phyloP scores from a whole-genome alignment of 2,113 vertebrate genomes.

The Otolemur garnettii region DNA sequence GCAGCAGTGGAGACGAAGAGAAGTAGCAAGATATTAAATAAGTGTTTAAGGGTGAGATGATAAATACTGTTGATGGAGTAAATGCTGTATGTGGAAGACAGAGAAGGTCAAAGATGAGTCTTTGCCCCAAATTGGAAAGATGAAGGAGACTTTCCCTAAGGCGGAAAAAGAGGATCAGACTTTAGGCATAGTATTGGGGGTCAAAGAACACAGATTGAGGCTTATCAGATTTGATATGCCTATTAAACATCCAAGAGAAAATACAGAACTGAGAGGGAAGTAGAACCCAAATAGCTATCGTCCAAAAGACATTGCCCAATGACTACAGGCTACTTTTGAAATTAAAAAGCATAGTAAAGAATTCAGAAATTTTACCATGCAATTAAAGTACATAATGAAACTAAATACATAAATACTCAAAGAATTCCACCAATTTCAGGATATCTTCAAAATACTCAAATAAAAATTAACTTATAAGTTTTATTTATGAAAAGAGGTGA shows the following conservation, averaged over 20 bases:
- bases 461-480: neutral
- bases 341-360: neutral
- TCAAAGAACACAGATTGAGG: neutral
- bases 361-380: neutral
- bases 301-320: neutral
- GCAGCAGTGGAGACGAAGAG: neutral
- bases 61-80: neutral
- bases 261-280: neutral
- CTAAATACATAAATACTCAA: neutral
- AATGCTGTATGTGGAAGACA: neutral
- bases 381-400: neutral
- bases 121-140: neutral
- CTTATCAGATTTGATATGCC: neutral
- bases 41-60: neutral
- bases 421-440: neutral
- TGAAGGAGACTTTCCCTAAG: neutral
- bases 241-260: neutral
- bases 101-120: neutral
- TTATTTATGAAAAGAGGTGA: neutral
- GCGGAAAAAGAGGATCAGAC: neutral
- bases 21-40: neutral
- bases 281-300: neutral
- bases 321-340: neutral
- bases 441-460: neutral
- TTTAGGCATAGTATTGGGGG: neutral